A percentile compares a stretch with the other conserved stretches of the same genome.
Conservation (phyloP, 2,888 invertebrate genomes). For the Drosophila putrida region DNA sequence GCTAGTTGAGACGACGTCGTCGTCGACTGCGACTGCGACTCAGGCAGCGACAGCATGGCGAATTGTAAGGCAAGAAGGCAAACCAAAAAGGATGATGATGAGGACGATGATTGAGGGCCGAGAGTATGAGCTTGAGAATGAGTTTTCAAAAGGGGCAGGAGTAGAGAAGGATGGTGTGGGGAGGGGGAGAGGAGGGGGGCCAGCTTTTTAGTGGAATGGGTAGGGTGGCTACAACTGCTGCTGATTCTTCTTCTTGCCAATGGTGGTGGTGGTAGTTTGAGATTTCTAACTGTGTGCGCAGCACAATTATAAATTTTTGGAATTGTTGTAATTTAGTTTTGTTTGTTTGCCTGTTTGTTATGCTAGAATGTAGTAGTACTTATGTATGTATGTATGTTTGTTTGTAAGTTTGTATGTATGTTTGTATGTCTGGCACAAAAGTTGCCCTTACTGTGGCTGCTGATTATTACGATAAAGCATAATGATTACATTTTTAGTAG, state of each 20-base stretch:
- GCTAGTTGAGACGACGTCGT: conserved; percentile 48
- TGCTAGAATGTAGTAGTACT: conserved; percentile 63
- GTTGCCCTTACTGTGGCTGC: conserved; percentile 65
- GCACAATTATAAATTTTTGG: conserved; percentile 82
- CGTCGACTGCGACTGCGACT: conserved; percentile 4
- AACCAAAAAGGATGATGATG: conserved; percentile 65
- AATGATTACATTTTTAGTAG: conserved; percentile 79
- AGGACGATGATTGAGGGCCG: conserved; percentile 68
- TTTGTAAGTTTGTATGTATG: conserved; percentile 42
- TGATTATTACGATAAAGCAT: conserved; percentile 80
- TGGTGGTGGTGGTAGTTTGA: conserved; percentile 69
- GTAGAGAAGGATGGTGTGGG: not conserved
- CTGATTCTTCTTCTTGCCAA: conserved; percentile 11
- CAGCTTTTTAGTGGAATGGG: conserved; percentile 9
- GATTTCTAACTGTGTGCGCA: conserved; percentile 72
- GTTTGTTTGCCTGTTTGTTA: conserved; percentile 79
- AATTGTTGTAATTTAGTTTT: conserved; percentile 83
- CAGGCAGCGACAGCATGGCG: conserved; percentile 53
- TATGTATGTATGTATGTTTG: conserved; percentile 40
- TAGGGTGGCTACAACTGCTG: conserved; percentile 43
- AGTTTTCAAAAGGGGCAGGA: conserved; percentile 15
- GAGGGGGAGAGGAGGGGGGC: not conserved
- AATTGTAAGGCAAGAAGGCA: conserved; percentile 77
- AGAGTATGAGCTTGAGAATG: conserved; percentile 53
- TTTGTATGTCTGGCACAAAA: conserved; percentile 54